A percentile compares a stretch with the other conserved stretches of the same genome.
phyloP scores from a whole-genome alignment of 2,888 invertebrate species.

The Pristionchus fissidentatus region DNA sequence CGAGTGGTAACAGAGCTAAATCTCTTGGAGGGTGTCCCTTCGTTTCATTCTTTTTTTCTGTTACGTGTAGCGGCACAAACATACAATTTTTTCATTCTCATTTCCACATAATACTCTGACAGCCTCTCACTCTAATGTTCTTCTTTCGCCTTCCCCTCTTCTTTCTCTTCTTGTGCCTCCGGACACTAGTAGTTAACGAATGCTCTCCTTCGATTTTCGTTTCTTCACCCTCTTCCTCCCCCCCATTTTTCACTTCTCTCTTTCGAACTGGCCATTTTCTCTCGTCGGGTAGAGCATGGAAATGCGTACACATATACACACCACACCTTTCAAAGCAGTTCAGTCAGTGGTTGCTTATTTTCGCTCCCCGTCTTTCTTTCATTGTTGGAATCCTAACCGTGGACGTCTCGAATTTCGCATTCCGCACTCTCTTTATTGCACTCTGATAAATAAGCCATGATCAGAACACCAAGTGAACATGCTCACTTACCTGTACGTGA shows the following conservation, averaged over 20 bases:
- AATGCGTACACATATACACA: not conserved
- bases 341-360: too few relatives aligned
- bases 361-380: too few relatives aligned
- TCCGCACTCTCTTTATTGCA: too few relatives aligned
- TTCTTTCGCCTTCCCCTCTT: not conserved
- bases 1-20: conserved; percentile 4
- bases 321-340: not conserved
- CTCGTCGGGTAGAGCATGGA: not conserved
- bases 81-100: not conserved
- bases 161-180: not conserved
- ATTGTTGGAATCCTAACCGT: too few relatives aligned
- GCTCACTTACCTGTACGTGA: too few relatives aligned
- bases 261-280: not conserved
- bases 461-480: too few relatives aligned
- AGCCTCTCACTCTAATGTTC: not conserved
- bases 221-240: conserved; percentile 27
- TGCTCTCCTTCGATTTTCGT: not conserved
- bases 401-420: too few relatives aligned
- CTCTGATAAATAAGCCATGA: too few relatives aligned
- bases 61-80: not conserved
- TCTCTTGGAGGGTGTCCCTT: not conserved
- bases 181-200: conserved; percentile 15
- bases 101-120: conserved; percentile 13
- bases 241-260: not conserved
- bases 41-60: not conserved